These are phyloP conservation scores for Babyrousa celebensis DNA, from an alignment of 2,797 vertebrate genomes.

Conservation along the genomic window DNA sequence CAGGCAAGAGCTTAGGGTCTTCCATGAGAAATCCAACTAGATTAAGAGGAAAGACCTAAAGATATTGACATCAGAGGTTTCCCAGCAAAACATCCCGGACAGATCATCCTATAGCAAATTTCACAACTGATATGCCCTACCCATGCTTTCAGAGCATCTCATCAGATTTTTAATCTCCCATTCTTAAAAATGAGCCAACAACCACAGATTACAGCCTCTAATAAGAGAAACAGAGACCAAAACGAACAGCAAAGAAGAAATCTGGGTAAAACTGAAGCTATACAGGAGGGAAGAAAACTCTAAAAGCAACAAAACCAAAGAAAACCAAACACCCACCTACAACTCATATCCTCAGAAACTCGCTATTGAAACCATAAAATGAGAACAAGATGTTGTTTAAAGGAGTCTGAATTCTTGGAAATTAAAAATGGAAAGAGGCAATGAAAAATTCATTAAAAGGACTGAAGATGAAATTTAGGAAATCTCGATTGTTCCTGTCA, in stretches of 20 bases:
- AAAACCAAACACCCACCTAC: not conserved
- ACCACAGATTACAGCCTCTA: not conserved
- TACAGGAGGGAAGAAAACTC: not conserved
- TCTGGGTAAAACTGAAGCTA: constrained; percentile 31
- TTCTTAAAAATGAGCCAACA: constrained; percentile 22
- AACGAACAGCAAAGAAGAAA: not conserved
- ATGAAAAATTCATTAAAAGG: constrained; percentile 7
- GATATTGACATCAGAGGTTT: not conserved
- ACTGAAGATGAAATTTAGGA: not conserved
- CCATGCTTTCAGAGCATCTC: not conserved
- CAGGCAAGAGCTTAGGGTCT: constrained; percentile 12
- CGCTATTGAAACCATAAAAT: constrained; percentile 47
- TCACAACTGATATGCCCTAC: not conserved
- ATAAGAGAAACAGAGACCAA: not conserved
- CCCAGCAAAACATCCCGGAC: not conserved
- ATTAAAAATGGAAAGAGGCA: constrained; percentile 49
- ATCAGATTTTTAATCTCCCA: not conserved
- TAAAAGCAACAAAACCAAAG: not conserved
- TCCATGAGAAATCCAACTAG: constrained; percentile 31
- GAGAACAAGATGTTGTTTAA: not conserved
- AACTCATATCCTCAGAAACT: constrained; percentile 14
- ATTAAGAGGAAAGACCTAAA: constrained; percentile 19
- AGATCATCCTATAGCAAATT: not conserved
- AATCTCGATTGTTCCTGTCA: not conserved
- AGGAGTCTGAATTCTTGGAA: not conserved